Base-by-base conservation (phyloP, 2,113 vertebrate genomes). In the Aegotheles bennettii region DNA sequence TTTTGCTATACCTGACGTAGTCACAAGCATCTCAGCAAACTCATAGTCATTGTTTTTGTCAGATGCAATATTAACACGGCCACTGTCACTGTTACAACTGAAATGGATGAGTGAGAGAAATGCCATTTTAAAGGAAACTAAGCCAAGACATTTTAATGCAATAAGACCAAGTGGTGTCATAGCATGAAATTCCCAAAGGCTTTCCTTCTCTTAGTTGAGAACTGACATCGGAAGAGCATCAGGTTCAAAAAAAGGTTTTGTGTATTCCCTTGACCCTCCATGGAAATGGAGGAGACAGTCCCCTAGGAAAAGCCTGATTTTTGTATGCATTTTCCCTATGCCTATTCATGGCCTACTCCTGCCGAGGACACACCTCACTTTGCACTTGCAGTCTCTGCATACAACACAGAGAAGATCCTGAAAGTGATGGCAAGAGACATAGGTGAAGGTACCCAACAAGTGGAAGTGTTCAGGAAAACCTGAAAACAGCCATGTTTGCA, bases 401-500 rank as follows among this genome's bases (percentile, higher is more conserved):
- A 13, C 33, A 45, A 14, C 28, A 47, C 0, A 1, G 24, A 67
- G 15, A 71, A 63, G 42, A 68, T 5, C 17, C 33, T 79, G 36
- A 16, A 54, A 78, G 12, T 0, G 0, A 33, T 2, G 1, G 6
- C 6, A 57, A 60, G 71, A n/a, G 10, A 10, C 15, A 7, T 5
- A 9, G 4, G 12, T 78, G 43, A 64, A 71, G 19, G 20, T 11
- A 31, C 7, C 6, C 21, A 79, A 25, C 14, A 38, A n/a, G 5
- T 3, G 3, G 33, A 89, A 87, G 6, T 1, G 0, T 38, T 64
- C 47, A 29, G 35, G 35, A 54, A 67, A 83, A 84, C 18, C 38
- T 51, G 51, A 82, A 86, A 23, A 18, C 19, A n/a, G 3, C 3
- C 0, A 23, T 2, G 10, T 47, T 78, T 15, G 16, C 36, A 77